Evolutionary conservation across 2,797 vertebrate species (phyloP), one percentile per base, ranked within the genome.

Genomic region (Protosalanx chinensis): DNA sequence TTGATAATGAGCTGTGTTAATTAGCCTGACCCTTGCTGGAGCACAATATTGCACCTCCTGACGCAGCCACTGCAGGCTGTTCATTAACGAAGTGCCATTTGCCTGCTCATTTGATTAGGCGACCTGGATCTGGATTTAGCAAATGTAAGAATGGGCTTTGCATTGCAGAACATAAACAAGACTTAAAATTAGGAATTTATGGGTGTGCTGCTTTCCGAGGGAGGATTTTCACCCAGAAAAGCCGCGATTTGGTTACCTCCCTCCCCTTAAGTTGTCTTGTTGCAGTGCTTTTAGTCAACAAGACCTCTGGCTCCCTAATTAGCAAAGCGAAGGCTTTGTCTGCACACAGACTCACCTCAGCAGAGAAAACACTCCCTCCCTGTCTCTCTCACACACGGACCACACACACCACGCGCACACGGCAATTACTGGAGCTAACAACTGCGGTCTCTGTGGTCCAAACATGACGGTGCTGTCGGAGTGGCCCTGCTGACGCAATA

Each of bases 61-160:
- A 57, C n/a, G 67, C 53, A 37, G 82, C 68, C 65, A 76, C 53
- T 23, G 23, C 72, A 30, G 79, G 86, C 75, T 89, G 85, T 81
- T 90, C 72, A 89, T 90, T 90, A 91, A 91, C 83, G 74, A 49
- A 53, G 59, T 76, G 72, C 66, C 76, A 75, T 83, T 67, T 76
- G 63, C 27, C 70, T 49, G 35, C 62, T 18, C 16, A 83, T 88
- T 83, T 85, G 72, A 88, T 88, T 72, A 77, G 0, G 53, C 60
- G 61, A 75, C 46, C 30, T 23, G 35, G 61, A 58, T 76, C 30
- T 23, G 35, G 61, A 58, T 76, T 69, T 46, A 12, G 41, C 80
- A 79, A 59, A 70, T 16, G 51, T 23, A 84, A 60, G 33, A 71
- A 73, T 60, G 61, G 61, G 67, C 64, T 64, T 59, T 53, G 41